Conservation (phyloP, 2,888 invertebrate species). For the Eilema caniola region DNA sequence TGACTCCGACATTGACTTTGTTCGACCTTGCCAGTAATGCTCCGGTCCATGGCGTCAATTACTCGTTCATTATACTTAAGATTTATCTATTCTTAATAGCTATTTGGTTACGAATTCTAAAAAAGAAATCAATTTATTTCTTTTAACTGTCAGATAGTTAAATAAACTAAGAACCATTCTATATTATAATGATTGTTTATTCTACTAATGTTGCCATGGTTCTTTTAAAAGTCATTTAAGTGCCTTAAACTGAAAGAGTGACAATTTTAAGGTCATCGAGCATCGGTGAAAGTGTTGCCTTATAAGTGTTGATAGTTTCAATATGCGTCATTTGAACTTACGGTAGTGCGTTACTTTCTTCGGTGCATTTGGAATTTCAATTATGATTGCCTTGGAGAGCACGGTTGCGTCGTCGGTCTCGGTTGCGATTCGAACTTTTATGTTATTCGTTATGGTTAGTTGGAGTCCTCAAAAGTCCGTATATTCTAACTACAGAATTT, state of each 20-base stretch:
- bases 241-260: not conserved
- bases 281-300: constrained; percentile 3
- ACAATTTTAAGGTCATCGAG: not conserved
- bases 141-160: not conserved
- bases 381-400: no score
- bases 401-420: no score
- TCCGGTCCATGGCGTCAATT: not conserved
- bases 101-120: not conserved
- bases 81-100: not conserved
- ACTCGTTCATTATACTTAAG: not conserved
- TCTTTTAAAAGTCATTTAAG: not conserved
- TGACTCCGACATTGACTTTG: not conserved
- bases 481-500: no score
- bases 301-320: not conserved
- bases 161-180: not conserved
- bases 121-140: no score
- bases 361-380: not conserved
- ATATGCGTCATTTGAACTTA: not conserved
- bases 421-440: no score
- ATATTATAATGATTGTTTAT: not conserved
- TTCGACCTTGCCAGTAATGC: not conserved
- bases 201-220: not conserved
- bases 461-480: no score
- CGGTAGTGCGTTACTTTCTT: not conserved
- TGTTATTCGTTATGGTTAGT: no score